These are phyloP conservation scores for Hydropsyche tenuis DNA, from an alignment of 1,140 invertebrate species.

Conservation along the genomic window DNA sequence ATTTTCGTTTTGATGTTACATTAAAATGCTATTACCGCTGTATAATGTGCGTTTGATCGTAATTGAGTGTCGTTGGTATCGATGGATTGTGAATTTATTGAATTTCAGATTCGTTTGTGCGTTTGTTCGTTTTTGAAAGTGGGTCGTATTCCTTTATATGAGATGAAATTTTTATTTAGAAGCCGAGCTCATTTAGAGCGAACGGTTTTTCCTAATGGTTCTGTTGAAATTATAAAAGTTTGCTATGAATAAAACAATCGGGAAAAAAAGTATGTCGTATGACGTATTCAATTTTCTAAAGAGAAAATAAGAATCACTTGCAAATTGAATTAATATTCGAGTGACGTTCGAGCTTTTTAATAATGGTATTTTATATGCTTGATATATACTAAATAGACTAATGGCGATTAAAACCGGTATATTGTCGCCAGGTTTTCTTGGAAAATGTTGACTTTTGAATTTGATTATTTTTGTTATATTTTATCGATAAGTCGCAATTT, in stretches of 20 bases:
- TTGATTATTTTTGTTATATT: background rate
- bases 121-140: no score
- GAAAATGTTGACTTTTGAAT: slow-evolving; percentile 6
- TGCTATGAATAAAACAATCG: background rate
- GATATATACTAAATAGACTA: no score
- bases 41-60: background rate
- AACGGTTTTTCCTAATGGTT: background rate
- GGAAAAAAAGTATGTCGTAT: background rate
- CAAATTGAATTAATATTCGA: no score
- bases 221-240: background rate
- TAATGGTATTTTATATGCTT: no score
- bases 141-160: no score
- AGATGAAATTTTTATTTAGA: background rate
- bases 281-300: background rate
- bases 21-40: background rate
- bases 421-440: background rate
- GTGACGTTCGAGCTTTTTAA: no score
- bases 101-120: no score
- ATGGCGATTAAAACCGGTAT: slow-evolving; percentile 3
- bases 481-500: no score
- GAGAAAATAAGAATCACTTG: background rate
- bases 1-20: background rate
- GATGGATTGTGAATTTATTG: no score
- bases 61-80: no score
- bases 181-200: background rate